Conservation (phyloP, 2,888 invertebrate species). For the Eledone cirrhosa region DNA sequence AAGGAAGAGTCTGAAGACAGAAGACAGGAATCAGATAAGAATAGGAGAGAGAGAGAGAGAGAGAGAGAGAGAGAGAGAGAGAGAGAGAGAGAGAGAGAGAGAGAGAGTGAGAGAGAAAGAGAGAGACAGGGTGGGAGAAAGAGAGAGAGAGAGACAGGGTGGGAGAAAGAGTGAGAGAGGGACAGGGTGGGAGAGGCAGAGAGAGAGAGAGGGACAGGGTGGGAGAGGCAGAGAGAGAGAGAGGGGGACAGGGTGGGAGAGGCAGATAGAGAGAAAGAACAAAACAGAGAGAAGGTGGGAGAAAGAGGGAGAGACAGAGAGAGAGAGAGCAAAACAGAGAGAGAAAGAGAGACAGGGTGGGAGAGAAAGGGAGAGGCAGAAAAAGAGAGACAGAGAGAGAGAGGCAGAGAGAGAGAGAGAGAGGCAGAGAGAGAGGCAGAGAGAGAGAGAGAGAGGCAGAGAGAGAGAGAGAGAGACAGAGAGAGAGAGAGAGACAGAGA, state of each 20-base stretch:
- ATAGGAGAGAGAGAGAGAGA: neutral
- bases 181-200: no score
- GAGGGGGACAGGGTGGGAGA: neutral
- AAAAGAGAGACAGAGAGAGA: neutral
- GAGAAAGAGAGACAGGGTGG: no score
- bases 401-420: neutral
- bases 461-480: neutral
- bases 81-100: neutral
- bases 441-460: neutral
- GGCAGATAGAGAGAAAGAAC: no score
- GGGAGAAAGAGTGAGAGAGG: neutral
- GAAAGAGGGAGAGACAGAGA: neutral
- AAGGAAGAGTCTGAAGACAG: no score
- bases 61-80: neutral
- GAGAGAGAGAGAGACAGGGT: neutral
- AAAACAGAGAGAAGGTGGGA: neutral
- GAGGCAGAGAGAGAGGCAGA: neutral
- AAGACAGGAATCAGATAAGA: neutral
- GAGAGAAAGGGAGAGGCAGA: neutral
- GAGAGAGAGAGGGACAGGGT: no score
- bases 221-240: neutral
- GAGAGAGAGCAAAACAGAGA: neutral
- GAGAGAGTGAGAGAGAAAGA: neutral
- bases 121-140: neutral
- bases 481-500: neutral